Base-by-base conservation (phyloP, 2,113 vertebrate species). In the Stegostoma tigrinum region DNA sequence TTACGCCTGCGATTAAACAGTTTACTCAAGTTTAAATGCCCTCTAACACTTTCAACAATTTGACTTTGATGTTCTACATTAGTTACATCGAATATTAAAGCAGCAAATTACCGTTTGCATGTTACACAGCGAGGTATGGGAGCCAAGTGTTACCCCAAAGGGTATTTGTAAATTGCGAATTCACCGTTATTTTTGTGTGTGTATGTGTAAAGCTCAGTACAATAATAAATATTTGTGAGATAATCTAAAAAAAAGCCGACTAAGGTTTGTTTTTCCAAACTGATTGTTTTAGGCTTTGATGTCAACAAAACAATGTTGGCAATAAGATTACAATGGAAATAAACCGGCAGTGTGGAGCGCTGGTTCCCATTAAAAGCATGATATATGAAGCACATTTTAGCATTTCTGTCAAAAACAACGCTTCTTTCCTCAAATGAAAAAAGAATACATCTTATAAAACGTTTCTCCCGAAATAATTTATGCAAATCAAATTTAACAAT, bases 211-310 rank as follows among this genome's bases (percentile, higher is more conserved):
- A 95, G 94, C 95, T 72, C 85, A 55, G 85, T n/a, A 95, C 90
- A 95, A 95, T 95, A 90, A 96, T 96, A 95, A 96, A 96, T 96
- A 96, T 95, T 96, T 94, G 86, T 96, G 94, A 94, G 94, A 96
- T 96, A 78, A 96, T 96, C 96, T 90, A 85, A 66, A 83, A 75
- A 27, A 83, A 91, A 93, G 93, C n/a, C 83, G 86, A 94, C 90
- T 75, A 78, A 94, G 85, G n/a, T 86, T 42, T 68, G 52, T n/a
- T 55, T 55, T 90, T 38, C 55, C 38, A 93, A 95, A 95, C 95
- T 68, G 66, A 94, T 95, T 75, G 45, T 72, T 96, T 96, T 61
- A 87, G 78, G 75, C 68, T 86, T 83, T 94, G 95, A 95, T 66
- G 72, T 91, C 23, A 52, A 42, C n/a, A 48, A 70, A 72, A 75